Evolutionary conservation across 2,113 vertebrate species (phyloP), one percentile per base, ranked within the genome.

Genomic region (Lanius collurio): DNA sequence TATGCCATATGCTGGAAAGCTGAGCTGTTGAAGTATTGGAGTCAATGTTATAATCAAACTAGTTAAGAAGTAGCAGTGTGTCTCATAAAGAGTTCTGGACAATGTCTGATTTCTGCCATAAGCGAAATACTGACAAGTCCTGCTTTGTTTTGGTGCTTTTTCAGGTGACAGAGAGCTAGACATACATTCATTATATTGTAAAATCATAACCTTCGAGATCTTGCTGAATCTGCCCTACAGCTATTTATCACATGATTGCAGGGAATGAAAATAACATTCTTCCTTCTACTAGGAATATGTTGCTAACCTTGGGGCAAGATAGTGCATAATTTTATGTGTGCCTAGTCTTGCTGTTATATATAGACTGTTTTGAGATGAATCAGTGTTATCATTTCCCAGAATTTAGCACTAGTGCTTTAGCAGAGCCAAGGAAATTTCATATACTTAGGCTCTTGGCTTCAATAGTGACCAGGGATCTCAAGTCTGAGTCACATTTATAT

Each of bases 11-110:
- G 75, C 85, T 97, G 87, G 84, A 97, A 97, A 95, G 93, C 78
- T 10, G 47, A 97, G 81, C 57, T 95, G 87, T 87, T 95, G 93
- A 97, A 97, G 83, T 91, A 95, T 93, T 94, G 52, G 77, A 97
- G 96, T 97, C 89, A 67, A 76, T 86, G 90, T 87, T 97, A 73
- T 91, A 98, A 97, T 98, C 95, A 96, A 96, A 94, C 94, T 78
- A 92, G 93, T 97, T 97, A 96, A 95, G 94, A 97, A 91, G 55
- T 90, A 83, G 27, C 37, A 91, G 28, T 93, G 44, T 94, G 52
- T 92, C 86, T 95, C 63, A 77, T 82, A 95, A 83, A 95, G 95
- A 52, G 92, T 94, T 96, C 82, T 95, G 79, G 95, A 91, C 78
- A 93, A 83, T 96, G 85, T 91, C 85, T 95, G 59, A 95, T 91